A percentile compares a stretch with the other conserved stretches of the same genome.
Evolutionary conservation across 2,888 invertebrate species (phyloP).

Genomic region (Agrochola litura): DNA sequence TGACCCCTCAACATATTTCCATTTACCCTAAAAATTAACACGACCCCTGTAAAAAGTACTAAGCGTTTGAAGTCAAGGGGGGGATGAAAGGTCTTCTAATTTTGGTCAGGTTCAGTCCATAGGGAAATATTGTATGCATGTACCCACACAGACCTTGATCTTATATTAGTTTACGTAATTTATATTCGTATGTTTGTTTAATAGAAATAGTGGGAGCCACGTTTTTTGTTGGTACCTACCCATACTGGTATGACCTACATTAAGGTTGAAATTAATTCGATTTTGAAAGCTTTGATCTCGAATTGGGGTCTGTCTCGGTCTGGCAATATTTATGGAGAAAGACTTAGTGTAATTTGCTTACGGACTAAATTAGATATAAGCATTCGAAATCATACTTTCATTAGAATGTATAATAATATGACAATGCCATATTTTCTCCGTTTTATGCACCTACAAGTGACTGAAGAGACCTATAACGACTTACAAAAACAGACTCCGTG

Average conservation of each 20-base stretch:
- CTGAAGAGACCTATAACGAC: neutral
- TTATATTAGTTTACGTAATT: constrained; percentile 69
- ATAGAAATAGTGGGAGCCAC: constrained; percentile 61
- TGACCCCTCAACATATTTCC: constrained; percentile 31
- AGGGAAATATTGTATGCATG: constrained; percentile 74
- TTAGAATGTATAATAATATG: neutral
- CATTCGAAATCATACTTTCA: neutral
- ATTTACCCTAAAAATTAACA: constrained; percentile 7
- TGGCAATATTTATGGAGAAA: constrained; percentile 11
- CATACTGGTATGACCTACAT: neutral
- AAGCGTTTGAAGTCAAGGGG: neutral
- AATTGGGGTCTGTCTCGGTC: neutral
- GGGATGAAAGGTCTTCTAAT: constrained; percentile 32
- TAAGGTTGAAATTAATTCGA: constrained; percentile 32
- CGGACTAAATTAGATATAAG: constrained; percentile 2
- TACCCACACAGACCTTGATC: constrained; percentile 64
- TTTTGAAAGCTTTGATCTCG: constrained; percentile 36
- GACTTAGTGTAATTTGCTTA: constrained; percentile 21
- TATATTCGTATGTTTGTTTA: constrained; percentile 63
- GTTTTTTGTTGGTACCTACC: constrained; percentile 9
- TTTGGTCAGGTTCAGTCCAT: constrained; percentile 56
- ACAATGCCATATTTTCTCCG: neutral
- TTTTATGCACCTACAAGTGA: neutral
- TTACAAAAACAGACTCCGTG: neutral
- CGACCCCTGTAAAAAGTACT: neutral